Evolutionary conservation across 2,797 vertebrate genomes (phyloP).

Genomic region (Poeciliopsis gracilis): DNA sequence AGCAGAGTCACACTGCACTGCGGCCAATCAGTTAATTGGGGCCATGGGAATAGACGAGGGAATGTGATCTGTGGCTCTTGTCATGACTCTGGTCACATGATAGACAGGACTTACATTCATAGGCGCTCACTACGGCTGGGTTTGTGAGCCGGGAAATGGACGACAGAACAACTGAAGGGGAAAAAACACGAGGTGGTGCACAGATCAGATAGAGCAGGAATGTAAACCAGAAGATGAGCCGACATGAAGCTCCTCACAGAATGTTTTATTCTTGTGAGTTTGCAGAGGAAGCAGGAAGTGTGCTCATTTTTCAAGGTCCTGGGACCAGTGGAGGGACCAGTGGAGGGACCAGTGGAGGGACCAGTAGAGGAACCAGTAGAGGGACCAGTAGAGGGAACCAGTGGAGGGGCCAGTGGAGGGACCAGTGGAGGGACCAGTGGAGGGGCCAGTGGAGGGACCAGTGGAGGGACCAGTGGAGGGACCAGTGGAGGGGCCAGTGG

Average conservation of each 20-base stretch:
- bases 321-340: not conserved
- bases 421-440: no score
- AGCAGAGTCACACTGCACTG: constrained; percentile 45
- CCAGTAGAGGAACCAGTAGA: no score
- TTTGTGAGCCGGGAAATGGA: constrained; percentile 16
- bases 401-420: no score
- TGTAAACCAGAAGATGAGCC: constrained; percentile 30
- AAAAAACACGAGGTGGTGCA: not conserved
- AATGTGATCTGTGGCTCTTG: constrained; percentile 45
- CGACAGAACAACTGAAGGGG: constrained; percentile 13
- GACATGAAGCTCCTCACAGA: constrained; percentile 27
- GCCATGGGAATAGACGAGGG: constrained; percentile 61
- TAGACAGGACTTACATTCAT: constrained; percentile 61
- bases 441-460: no score
- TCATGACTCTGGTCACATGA: constrained; percentile 66
- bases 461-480: no score
- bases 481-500: not conserved
- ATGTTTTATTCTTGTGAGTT: not conserved
- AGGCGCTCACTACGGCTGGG: constrained; percentile 23
- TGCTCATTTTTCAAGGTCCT: constrained; percentile 40
- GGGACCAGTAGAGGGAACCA: no score
- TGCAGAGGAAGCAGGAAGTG: constrained; percentile 45
- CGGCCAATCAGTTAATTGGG: constrained; percentile 68
- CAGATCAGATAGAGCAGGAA: constrained; percentile 42
- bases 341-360: no score